These are phyloP conservation scores for Apteryx owenii DNA, from an alignment of 2,113 vertebrate species.

Conservation along the genomic window DNA sequence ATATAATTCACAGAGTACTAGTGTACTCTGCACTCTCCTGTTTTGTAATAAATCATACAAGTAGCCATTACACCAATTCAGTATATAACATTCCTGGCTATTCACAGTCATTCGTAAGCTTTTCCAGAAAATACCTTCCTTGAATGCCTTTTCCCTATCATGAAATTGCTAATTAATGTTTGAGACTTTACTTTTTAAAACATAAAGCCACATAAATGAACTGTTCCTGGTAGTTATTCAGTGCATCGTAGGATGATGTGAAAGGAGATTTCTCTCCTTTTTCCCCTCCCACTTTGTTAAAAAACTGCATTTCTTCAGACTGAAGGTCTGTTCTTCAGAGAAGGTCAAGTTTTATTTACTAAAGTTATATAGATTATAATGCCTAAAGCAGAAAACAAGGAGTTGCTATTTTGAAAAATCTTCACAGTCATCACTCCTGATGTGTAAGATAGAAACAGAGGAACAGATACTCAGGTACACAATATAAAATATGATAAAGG, in stretches of 20 bases:
- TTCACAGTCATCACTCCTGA: not conserved
- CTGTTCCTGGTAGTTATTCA: not conserved
- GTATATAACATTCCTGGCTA: rapidly evolving
- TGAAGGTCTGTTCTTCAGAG: not conserved
- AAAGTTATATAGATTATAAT: not conserved
- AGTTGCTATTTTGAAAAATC: not conserved
- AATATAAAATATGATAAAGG: not conserved
- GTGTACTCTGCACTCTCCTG: rapidly evolving
- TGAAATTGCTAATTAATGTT: not conserved
- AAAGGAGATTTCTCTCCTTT: not conserved
- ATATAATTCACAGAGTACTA: not conserved
- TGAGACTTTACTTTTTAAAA: not conserved
- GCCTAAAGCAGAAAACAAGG: not conserved
- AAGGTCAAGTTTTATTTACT: not conserved
- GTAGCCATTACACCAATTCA: rapidly evolving
- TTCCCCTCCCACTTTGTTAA: not conserved
- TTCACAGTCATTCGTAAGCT: not conserved
- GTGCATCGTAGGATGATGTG: not conserved
- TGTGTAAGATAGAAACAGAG: no score
- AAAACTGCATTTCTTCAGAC: not conserved
- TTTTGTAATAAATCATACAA: not conserved
- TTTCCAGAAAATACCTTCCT: not conserved
- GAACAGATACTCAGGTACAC: not conserved
- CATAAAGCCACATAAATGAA: not conserved
- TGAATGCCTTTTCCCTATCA: not conserved